Conservation (phyloP, 2,797 vertebrate species). For the Paramormyrops hopkinsi region DNA sequence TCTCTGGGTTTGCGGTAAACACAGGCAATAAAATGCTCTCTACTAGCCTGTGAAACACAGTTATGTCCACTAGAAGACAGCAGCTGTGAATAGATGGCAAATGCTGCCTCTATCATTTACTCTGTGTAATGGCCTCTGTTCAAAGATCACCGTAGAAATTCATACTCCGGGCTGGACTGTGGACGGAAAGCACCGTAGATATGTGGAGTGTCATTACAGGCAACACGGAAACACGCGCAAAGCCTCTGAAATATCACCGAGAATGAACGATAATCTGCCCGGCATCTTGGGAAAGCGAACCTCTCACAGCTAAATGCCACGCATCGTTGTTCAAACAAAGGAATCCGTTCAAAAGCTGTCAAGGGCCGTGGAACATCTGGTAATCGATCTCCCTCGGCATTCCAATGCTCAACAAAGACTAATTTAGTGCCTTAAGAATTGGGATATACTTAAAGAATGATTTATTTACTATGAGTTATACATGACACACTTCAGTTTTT, state of each 20-base stretch:
- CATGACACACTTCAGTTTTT: background rate
- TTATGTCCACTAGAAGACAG: background rate
- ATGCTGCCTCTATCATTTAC: background rate
- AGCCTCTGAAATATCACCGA: background rate
- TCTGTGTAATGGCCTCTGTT: background rate
- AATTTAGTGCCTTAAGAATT: background rate
- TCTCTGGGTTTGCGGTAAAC: background rate
- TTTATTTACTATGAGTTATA: constrained; percentile 11
- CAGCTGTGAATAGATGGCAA: background rate
- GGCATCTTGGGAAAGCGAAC: background rate
- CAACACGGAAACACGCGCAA: background rate
- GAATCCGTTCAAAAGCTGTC: background rate
- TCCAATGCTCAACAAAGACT: background rate
- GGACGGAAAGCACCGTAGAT: background rate
- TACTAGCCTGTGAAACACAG: background rate
- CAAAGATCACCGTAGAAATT: background rate
- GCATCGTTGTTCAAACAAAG: background rate
- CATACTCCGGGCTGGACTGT: background rate
- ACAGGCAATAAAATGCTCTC: background rate
- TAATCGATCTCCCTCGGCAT: background rate
- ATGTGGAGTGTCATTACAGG: background rate
- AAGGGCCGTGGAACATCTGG: background rate
- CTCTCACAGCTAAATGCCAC: background rate
- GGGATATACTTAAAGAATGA: background rate
- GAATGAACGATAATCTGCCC: background rate